phyloP scores from a whole-genome alignment of 2,888 invertebrate species.

The Ennomos fuscantarius region DNA sequence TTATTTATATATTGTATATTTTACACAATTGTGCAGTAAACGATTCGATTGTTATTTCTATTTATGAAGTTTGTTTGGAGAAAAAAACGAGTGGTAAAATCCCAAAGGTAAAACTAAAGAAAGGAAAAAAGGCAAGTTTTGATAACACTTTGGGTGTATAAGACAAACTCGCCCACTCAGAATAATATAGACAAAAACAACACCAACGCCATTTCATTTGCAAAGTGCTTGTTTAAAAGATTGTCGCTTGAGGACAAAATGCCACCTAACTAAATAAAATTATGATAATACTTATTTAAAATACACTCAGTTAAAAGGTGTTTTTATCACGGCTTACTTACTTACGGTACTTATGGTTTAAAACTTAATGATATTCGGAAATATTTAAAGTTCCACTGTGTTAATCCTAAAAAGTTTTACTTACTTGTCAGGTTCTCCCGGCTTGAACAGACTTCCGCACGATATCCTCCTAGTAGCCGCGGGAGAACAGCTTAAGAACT shows the following conservation, averaged over 20 bases:
- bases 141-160: neutral
- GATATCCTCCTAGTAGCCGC: slow-evolving; percentile 96
- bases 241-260: slow-evolving; percentile 4
- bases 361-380: too few relatives aligned
- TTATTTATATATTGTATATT: too few relatives aligned
- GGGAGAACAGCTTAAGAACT: slow-evolving; percentile 90
- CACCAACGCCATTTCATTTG: slow-evolving; percentile 28
- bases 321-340: too few relatives aligned
- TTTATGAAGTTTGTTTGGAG: too few relatives aligned
- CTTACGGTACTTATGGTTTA: too few relatives aligned
- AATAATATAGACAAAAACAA: slow-evolving; percentile 32
- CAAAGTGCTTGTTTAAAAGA: slow-evolving; percentile 23
- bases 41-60: too few relatives aligned
- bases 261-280: slow-evolving; percentile 6
- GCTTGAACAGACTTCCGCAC: slow-evolving; percentile 94
- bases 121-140: neutral
- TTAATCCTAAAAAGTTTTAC: slow-evolving; percentile 37
- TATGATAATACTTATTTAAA: too few relatives aligned
- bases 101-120: neutral
- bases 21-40: too few relatives aligned
- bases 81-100: neutral
- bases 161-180: slow-evolving; percentile 16
- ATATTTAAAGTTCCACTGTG: neutral
- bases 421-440: slow-evolving; percentile 87
- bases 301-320: too few relatives aligned